Conservation (phyloP, 2,797 vertebrate genomes). For the Lepidocolaptes lacrymiger region DNA sequence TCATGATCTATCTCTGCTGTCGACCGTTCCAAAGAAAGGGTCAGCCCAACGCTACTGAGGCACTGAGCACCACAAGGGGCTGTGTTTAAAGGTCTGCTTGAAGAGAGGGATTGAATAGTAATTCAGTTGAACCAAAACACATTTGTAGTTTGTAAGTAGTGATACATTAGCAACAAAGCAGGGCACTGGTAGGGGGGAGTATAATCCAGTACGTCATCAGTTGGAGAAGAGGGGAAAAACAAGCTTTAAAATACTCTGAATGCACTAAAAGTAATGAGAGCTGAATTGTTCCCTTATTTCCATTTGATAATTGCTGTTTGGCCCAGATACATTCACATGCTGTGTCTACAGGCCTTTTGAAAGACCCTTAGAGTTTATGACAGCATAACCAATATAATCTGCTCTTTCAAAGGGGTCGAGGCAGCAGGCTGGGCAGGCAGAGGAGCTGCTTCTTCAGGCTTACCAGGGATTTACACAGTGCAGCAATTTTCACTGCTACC, state of each 20-base stretch:
- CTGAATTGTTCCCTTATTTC: background rate
- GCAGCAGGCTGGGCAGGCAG: background rate
- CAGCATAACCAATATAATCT: background rate
- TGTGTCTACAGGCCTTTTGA: background rate
- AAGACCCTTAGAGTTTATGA: background rate
- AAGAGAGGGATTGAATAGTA: background rate
- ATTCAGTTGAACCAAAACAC: background rate
- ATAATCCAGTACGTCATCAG: background rate
- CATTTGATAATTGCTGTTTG: background rate
- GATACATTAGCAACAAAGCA: background rate
- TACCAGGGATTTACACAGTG: background rate
- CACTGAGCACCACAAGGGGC: background rate
- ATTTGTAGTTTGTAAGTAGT: background rate
- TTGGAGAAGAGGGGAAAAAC: background rate
- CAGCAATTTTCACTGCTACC: background rate
- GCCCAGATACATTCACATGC: background rate
- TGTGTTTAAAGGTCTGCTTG: background rate
- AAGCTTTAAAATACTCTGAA: background rate
- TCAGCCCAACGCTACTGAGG: background rate
- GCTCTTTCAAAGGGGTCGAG: background rate
- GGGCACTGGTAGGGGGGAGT: background rate
- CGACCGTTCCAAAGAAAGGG: constrained; percentile 40
- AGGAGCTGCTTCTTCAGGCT: background rate
- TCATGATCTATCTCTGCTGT: constrained; percentile 13
- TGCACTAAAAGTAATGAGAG: background rate